Evolutionary conservation across 2,888 invertebrate species (phyloP), one percentile per base, ranked within the genome.

Genomic region (Busseola fusca): DNA sequence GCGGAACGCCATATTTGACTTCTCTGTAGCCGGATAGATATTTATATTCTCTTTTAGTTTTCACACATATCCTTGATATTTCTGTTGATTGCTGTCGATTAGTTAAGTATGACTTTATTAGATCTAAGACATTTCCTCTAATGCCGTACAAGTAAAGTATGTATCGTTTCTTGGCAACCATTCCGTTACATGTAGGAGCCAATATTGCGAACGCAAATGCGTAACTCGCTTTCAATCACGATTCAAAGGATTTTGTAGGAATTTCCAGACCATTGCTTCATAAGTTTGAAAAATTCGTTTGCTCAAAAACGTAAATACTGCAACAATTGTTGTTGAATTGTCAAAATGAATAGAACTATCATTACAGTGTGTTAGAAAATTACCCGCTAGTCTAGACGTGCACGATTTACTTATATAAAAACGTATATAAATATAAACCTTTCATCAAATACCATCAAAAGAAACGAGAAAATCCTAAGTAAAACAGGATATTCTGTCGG

Each of bases 401-500:
- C 10, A 16, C 0, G 18, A 10, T 37, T 54, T 10, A 30, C 30
- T 9, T 18, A 0, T 50, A 14, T 1, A 27, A 30, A 40, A 56
- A 45, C n/a, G 1, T 30, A 74, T 30, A 14, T 21, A 12, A 40
- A 5, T 72, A 25, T 40, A 25, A 65, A 68, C 21, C 12, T n/a
- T 76, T 30, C 3, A 14, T 18, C 9, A 60, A 60, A 68, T 52
- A 45, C 25, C 21, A 40, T 52, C 18, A 60, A 76, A 59, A 30
- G 25, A 25, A 71, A 72, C 34, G 12, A 52, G 50, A 27, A 64
- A 59, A 68, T 64, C 45, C 40, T 52, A 45, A 60, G 50, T 57
- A 45, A 52, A 70, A 52, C 27, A 71, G 34, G 52, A 67, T 67
- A 34, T 37, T 6, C 57, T 54, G 56, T 57, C n/a, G 56, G 42